Evolutionary conservation across 2,888 invertebrate genomes (phyloP).

Genomic region (Phymatocera aterrima): DNA sequence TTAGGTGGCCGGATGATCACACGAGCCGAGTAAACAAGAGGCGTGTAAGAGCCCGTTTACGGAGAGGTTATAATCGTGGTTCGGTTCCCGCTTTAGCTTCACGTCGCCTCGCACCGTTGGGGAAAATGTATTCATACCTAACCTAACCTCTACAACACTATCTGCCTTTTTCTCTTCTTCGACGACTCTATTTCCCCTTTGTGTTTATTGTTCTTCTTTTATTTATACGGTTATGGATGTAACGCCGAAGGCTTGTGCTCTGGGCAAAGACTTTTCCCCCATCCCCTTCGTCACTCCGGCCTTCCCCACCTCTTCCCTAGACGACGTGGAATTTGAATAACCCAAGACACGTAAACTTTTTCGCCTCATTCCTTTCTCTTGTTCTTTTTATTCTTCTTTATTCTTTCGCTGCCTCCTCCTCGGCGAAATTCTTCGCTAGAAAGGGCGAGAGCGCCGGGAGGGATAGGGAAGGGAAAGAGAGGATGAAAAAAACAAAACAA

Average conservation of each 20-base stretch:
- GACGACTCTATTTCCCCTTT: conserved; percentile 4
- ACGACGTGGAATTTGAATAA: conserved; percentile 36
- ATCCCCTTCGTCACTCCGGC: background rate
- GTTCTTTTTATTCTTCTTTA: background rate
- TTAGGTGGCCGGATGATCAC: too few species aligned
- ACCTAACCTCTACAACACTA: too few species aligned
- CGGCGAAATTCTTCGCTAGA: background rate
- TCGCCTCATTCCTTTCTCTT: background rate
- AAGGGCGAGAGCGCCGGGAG: too few species aligned
- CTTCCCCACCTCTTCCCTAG: background rate
- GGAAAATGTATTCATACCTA: conserved; percentile 17
- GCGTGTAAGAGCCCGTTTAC: conserved; percentile 2
- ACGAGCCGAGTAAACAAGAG: background rate
- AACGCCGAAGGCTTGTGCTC: background rate
- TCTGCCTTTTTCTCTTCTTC: background rate
- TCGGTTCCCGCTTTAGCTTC: background rate
- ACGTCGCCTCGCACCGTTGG: background rate
- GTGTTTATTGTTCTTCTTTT: conserved; percentile 42
- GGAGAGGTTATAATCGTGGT: background rate
- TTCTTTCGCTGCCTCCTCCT: background rate
- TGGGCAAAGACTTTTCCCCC: conserved; percentile 14
- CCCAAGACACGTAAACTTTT: conserved; percentile 34
- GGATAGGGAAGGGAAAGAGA: background rate
- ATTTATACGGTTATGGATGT: conserved; percentile 34
- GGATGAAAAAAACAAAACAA: background rate